A percentile compares a stretch with the other conserved stretches of the same genome.
These are phyloP conservation scores for Climacteris rufus DNA, from an alignment of 2,113 vertebrate species.

Conservation along the genomic window DNA sequence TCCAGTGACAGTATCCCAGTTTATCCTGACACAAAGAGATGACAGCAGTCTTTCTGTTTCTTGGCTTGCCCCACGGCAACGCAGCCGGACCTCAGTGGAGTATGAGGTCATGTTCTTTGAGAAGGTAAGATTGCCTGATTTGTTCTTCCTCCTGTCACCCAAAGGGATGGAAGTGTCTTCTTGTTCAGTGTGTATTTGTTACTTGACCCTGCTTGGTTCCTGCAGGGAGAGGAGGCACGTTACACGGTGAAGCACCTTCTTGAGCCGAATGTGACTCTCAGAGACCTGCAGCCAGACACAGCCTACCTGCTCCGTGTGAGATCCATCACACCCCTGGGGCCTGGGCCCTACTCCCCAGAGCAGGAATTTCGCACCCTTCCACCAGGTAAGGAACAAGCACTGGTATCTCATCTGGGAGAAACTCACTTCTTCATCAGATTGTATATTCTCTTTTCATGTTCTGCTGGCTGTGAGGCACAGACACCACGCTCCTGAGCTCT, in stretches of 20 bases:
- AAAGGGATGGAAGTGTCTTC: not conserved
- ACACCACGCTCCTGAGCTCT: not conserved
- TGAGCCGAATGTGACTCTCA: conserved; percentile 72
- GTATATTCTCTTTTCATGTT: not conserved
- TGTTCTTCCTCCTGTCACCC: not conserved
- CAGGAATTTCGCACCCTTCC: conserved; percentile 77
- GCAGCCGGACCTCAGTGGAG: conserved; percentile 49
- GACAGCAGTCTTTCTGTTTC: conserved; percentile 67
- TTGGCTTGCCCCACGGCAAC: conserved; percentile 53
- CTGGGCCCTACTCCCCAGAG: conserved; percentile 71
- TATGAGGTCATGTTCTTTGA: conserved; percentile 70
- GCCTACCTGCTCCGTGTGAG: conserved; percentile 73
- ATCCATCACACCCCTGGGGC: conserved; percentile 67
- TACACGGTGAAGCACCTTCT: conserved; percentile 70
- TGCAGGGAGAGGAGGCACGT: conserved; percentile 72
- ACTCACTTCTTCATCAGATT: not conserved
- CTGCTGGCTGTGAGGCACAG: not conserved
- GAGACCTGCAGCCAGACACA: conserved; percentile 75
- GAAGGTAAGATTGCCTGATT: conserved; percentile 38
- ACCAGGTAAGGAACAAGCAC: conserved; percentile 47
- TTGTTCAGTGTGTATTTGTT: not conserved
- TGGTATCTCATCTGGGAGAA: not conserved
- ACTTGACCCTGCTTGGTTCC: not conserved
- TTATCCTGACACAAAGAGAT: conserved; percentile 34
- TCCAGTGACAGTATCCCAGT: conserved; percentile 32